Conservation (phyloP, 2,888 invertebrate genomes). For the Drosophila flavopinicola region DNA sequence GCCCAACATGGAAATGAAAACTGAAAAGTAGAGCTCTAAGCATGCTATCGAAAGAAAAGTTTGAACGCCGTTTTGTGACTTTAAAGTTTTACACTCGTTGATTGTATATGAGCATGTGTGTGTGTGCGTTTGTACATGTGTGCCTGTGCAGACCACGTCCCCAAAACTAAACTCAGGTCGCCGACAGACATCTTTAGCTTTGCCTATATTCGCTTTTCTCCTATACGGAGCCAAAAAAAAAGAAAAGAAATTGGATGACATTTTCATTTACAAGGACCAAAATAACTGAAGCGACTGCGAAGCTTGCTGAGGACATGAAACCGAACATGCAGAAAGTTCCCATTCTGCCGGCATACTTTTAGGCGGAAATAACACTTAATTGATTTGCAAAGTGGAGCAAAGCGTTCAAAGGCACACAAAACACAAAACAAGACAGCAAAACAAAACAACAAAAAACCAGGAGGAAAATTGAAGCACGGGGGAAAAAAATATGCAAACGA, state of each 20-base stretch:
- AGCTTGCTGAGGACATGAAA: constrained; percentile 2
- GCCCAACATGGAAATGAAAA: constrained; percentile 36
- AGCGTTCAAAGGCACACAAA: constrained; percentile 42
- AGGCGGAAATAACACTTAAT: constrained; percentile 70
- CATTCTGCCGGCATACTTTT: constrained; percentile 47
- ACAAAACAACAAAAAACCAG: constrained; percentile 6
- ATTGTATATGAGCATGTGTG: constrained; percentile 1
- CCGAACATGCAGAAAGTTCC: constrained; percentile 7
- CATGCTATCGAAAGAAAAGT: constrained; percentile 52
- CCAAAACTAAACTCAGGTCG: not conserved
- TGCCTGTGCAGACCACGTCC: constrained; percentile 11
- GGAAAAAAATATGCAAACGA: constrained; percentile 8
- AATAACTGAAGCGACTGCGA: constrained; percentile 40
- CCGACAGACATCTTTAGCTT: constrained; percentile 26
- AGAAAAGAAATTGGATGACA: constrained; percentile 29
- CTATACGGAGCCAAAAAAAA: not conserved
- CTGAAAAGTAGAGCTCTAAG: constrained; percentile 26
- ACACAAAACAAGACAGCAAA: constrained; percentile 18
- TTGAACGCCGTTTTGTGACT: constrained; percentile 49
- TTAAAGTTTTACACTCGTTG: constrained; percentile 46
- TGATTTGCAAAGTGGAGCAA: constrained; percentile 69
- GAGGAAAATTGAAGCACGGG: not conserved
- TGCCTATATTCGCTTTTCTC: constrained; percentile 8
- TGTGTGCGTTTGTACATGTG: not conserved
- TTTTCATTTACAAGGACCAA: constrained; percentile 57